These are phyloP conservation scores for Zoanthus sociatus DNA, from an alignment of 92 coral and sea anemone species.

Conservation along the genomic window DNA sequence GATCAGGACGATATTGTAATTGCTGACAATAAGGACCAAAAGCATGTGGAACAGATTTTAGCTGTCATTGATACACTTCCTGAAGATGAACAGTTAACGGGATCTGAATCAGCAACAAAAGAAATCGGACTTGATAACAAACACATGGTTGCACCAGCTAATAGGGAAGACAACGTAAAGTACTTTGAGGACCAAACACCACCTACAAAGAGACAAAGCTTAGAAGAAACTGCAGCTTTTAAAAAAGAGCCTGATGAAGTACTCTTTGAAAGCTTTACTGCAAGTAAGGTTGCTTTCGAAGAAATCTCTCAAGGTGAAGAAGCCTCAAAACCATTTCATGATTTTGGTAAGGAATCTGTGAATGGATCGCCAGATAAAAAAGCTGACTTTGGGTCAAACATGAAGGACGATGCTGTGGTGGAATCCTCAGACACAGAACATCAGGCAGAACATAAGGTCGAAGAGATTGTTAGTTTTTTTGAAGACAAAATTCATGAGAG, in stretches of 20 bases:
- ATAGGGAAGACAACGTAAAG: background rate
- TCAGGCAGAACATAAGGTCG: conserved; percentile 32
- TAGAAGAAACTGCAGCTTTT: conserved; percentile 23
- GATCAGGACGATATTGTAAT: background rate
- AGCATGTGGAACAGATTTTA: conserved; percentile 15
- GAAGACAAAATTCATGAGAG: conserved; percentile 30
- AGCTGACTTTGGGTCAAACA: background rate
- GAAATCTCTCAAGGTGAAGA: background rate
- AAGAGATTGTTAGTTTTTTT: conserved; percentile 28
- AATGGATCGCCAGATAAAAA: background rate
- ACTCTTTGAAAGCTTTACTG: background rate
- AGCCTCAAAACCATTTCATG: background rate
- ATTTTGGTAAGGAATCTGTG: background rate
- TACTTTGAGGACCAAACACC: background rate
- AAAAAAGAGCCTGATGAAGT: conserved; percentile 3
- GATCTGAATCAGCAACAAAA: background rate
- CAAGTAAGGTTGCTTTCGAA: conserved; percentile 5
- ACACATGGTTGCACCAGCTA: background rate
- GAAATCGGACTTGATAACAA: too few relatives aligned
- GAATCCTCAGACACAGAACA: conserved; percentile 17
- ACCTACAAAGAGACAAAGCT: background rate
- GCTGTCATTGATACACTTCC: conserved; percentile 42
- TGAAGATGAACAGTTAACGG: conserved; percentile 16
- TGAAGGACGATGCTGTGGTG: background rate
- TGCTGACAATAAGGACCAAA: conserved; percentile 18